Percentiles rank a stretch among this genome's conserved stretches.
phyloP scores from a whole-genome alignment of 2,797 vertebrate genomes.

The Menidia menidia region DNA sequence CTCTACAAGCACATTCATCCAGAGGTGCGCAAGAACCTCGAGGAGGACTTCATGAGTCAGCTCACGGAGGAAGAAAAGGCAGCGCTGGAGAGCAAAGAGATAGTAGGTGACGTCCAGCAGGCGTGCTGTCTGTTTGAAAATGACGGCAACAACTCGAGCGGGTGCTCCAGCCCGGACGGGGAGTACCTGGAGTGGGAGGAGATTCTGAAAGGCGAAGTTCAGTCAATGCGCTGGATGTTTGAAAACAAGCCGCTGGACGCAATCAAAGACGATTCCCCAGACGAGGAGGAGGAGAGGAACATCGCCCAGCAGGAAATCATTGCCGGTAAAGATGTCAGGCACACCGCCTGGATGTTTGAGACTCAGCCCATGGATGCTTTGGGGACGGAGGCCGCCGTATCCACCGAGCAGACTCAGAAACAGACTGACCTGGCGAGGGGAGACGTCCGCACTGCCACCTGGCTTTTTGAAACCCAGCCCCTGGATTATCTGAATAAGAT shows the following conservation, averaged over 20 bases:
- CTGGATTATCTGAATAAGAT: slow-evolving; percentile 87
- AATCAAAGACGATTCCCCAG: slow-evolving; percentile 84
- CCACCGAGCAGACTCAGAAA: slow-evolving; percentile 72
- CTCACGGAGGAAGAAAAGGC: slow-evolving; percentile 81
- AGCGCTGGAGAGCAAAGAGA: slow-evolving; percentile 71
- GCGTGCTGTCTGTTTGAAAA: slow-evolving; percentile 87
- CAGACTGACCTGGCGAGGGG: slow-evolving; percentile 84
- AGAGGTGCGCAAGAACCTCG: slow-evolving; percentile 87
- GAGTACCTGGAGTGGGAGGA: slow-evolving; percentile 88
- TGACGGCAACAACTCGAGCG: slow-evolving; percentile 77
- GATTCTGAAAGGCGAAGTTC: slow-evolving; percentile 90
- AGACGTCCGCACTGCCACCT: slow-evolving; percentile 83
- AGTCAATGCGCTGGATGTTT: slow-evolving; percentile 90
- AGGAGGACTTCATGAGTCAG: slow-evolving; percentile 85
- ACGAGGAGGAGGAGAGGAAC: slow-evolving; percentile 77
- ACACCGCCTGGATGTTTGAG: slow-evolving; percentile 93
- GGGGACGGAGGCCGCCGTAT: slow-evolving; percentile 56
- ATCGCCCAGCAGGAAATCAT: slow-evolving; percentile 88
- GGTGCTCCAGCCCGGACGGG: slow-evolving; percentile 83
- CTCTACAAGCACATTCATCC: slow-evolving; percentile 90
- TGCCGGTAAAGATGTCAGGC: slow-evolving; percentile 87
- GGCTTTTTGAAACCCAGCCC: slow-evolving; percentile 90
- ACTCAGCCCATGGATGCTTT: slow-evolving; percentile 86
- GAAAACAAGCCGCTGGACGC: slow-evolving; percentile 89
- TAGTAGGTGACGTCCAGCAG: slow-evolving; percentile 84